Conservation (phyloP, 2,888 invertebrate genomes). For the Muschampia plurimacula region DNA sequence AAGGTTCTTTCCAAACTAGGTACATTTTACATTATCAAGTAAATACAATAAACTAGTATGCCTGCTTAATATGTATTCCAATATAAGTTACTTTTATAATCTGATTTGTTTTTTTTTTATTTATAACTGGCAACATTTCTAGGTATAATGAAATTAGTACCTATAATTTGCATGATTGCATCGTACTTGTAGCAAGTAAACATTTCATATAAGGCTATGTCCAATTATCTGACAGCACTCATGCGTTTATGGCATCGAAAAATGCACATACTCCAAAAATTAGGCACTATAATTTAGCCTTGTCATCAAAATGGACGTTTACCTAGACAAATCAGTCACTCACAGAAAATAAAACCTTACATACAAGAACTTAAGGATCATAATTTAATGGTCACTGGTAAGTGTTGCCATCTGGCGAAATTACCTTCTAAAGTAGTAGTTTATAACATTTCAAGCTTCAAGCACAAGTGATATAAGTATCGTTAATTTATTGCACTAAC, state of each 20-base stretch:
- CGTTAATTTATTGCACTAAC: constrained; percentile 48
- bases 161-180: neutral
- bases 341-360: constrained; percentile 42
- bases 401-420: constrained; percentile 43
- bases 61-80: neutral
- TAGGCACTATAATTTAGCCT: constrained; percentile 39
- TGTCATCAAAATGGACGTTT: constrained; percentile 42
- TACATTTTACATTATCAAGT: too few relatives aligned
- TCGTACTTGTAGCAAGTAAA: constrained; percentile 34
- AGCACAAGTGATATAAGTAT: constrained; percentile 44
- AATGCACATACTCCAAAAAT: constrained; percentile 30
- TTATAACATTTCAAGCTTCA: constrained; percentile 48
- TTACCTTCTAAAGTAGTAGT: constrained; percentile 38
- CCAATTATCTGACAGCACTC: constrained; percentile 33
- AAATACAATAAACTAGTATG: too few relatives aligned
- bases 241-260: constrained; percentile 19
- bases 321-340: constrained; percentile 44
- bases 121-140: neutral
- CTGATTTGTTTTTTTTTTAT: neutral
- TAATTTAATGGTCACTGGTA: constrained; percentile 46
- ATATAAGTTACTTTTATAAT: neutral
- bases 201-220: constrained; percentile 24
- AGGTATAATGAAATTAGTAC: neutral
- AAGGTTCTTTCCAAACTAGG: too few relatives aligned
- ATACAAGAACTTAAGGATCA: constrained; percentile 37